A percentile compares a stretch with the other conserved stretches of the same genome.
Evolutionary conservation across 2,888 invertebrate species (phyloP).

Genomic region (Dugesia japonica): DNA sequence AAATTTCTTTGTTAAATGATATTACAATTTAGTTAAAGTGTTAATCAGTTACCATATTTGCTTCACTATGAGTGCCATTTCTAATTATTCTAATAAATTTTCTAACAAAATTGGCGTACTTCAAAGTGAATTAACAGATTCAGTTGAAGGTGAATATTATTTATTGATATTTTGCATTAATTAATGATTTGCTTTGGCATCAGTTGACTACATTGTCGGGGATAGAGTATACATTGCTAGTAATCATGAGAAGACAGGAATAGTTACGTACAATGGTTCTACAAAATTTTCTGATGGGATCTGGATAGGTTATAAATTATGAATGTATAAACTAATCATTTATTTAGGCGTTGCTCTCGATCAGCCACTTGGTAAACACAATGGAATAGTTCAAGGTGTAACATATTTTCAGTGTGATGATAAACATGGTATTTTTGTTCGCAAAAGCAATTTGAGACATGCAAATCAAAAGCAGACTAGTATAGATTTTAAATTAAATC

Average conservation of each 20-base stretch:
- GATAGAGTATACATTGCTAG: background rate
- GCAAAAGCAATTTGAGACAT: slow-evolving; percentile 58
- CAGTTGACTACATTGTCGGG: background rate
- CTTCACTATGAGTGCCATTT: background rate
- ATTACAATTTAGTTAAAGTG: too few species aligned
- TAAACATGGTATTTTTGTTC: slow-evolving; percentile 46
- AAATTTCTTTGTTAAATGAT: too few species aligned
- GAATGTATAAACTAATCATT: background rate
- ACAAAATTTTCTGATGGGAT: background rate
- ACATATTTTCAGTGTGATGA: slow-evolving; percentile 47
- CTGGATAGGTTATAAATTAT: background rate
- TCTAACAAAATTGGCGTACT: background rate
- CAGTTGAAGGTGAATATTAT: background rate
- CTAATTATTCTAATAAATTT: slow-evolving; percentile 3
- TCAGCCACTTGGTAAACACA: slow-evolving; percentile 46
- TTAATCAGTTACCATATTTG: too few species aligned
- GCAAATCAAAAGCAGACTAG: too few species aligned
- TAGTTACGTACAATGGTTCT: background rate
- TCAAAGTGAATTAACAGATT: background rate
- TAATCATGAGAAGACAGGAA: background rate
- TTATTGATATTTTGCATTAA: too few species aligned
- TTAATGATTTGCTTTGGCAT: too few species aligned
- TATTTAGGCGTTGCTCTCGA: slow-evolving; percentile 45
- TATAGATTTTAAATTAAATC: too few species aligned
- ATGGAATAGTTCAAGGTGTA: slow-evolving; percentile 46